phyloP scores from a whole-genome alignment of 2,797 vertebrate genomes.

The Megalops cyprinoides region DNA sequence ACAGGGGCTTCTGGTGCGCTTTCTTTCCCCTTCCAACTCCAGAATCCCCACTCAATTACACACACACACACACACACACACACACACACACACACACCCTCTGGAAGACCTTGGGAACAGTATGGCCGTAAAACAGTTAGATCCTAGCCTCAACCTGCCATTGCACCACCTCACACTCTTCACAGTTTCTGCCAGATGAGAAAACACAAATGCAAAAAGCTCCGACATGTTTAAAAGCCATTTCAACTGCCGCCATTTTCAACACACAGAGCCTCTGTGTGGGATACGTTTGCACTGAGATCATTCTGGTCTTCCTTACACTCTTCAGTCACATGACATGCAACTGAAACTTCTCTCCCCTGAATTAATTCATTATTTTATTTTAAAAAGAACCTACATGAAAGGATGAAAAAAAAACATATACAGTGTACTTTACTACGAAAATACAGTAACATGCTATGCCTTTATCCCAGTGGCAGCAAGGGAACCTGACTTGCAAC shows the following conservation, averaged over 20 bases:
- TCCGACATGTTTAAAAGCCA: neutral
- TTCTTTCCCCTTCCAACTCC: neutral
- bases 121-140: neutral
- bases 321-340: too few species aligned
- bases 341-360: too few species aligned
- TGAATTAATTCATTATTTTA: too few species aligned
- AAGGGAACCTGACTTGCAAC: neutral
- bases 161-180: neutral
- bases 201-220: neutral
- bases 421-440: too few species aligned
- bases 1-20: neutral
- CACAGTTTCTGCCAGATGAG: neutral
- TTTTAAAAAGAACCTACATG: too few species aligned
- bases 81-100: neutral
- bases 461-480: neutral
- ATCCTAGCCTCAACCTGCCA: neutral
- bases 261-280: too few species aligned
- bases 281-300: too few species aligned
- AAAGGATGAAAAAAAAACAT: too few species aligned
- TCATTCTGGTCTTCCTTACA: too few species aligned
- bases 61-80: conserved; percentile 12
- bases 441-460: neutral
- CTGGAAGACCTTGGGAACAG: neutral
- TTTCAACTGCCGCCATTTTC: too few species aligned
- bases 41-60: conserved; percentile 8